phyloP scores from a whole-genome alignment of 2,113 vertebrate genomes.

The Eira barbara region DNA sequence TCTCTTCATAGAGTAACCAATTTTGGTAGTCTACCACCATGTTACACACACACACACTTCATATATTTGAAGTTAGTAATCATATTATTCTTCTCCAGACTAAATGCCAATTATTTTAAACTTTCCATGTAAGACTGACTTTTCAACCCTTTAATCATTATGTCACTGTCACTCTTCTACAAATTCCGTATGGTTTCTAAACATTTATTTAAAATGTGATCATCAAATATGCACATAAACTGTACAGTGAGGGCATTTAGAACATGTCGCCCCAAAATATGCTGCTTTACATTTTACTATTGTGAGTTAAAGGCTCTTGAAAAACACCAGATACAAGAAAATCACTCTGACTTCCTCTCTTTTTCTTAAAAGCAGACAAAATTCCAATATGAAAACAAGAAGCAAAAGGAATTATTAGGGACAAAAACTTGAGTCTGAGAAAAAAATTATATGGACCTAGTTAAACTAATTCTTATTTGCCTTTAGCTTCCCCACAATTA shows the following conservation, averaged over 20 bases:
- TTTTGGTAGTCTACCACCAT: background rate
- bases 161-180: background rate
- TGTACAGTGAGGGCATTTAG: background rate
- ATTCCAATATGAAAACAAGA: background rate
- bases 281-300: background rate
- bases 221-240: background rate
- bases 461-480: background rate
- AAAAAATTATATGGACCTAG: background rate
- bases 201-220: background rate
- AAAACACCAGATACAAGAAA: background rate
- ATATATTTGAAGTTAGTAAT: background rate
- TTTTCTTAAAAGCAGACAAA: background rate
- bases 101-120: constrained; percentile 47
- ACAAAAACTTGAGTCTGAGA: background rate
- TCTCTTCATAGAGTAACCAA: background rate
- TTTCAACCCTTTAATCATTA: constrained; percentile 17
- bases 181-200: background rate
- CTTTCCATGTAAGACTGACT: background rate
- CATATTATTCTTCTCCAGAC: background rate
- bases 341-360: background rate
- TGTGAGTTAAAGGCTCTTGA: background rate
- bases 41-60: background rate
- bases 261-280: background rate
- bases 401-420: background rate
- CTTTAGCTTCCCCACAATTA: background rate